These are phyloP conservation scores for Flexamia atlantica DNA, from an alignment of 2,888 invertebrate species.

Conservation along the genomic window DNA sequence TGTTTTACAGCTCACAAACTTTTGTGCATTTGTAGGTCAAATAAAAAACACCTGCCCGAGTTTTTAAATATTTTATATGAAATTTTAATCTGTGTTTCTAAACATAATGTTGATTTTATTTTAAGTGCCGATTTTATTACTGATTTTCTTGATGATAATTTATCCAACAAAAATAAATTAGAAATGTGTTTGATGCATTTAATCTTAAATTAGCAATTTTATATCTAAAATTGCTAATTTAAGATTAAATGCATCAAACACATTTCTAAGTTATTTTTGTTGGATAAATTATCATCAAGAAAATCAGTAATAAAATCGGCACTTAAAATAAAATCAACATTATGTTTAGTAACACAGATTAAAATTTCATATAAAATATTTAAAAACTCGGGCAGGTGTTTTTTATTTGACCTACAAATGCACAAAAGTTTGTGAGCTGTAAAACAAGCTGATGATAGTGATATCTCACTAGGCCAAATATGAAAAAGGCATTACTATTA, in stretches of 20 bases:
- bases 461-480: no score
- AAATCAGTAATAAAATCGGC: constrained; percentile 30
- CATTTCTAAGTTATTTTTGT: no score
- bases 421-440: neutral
- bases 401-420: constrained; percentile 14
- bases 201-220: no score
- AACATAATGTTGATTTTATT: neutral
- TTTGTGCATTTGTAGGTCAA: constrained; percentile 5
- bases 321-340: neutral
- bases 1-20: neutral
- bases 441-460: constrained; percentile 6
- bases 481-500: no score
- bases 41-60: neutral
- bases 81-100: neutral
- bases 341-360: neutral
- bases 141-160: constrained; percentile 23
- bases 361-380: constrained; percentile 21
- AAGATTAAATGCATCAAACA: no score
- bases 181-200: no score
- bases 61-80: constrained; percentile 38
- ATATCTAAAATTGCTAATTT: no score
- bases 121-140: constrained; percentile 20
- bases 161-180: constrained; percentile 8
- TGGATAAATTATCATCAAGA: neutral
- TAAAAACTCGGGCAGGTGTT: neutral